Conservation (phyloP, 2,797 vertebrate species). For the Mycteria americana region DNA sequence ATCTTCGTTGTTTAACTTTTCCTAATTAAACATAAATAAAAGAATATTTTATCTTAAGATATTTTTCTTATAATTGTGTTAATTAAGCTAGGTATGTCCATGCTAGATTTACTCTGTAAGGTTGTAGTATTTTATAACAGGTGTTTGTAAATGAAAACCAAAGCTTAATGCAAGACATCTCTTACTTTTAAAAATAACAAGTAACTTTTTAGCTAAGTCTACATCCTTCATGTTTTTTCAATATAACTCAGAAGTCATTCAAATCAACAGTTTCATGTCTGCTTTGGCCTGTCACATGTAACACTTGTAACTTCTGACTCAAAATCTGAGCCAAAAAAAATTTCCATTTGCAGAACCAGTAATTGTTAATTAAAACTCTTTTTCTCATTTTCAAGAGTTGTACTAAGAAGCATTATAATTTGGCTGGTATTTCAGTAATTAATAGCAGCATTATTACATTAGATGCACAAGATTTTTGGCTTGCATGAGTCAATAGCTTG, state of each 20-base stretch:
- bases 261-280: background rate
- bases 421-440: constrained; percentile 29
- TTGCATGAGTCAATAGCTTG: background rate
- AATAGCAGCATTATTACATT: background rate
- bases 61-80: background rate
- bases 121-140: background rate
- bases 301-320: background rate
- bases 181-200: background rate
- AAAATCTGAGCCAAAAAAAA: background rate
- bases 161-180: background rate
- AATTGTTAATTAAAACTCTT: constrained; percentile 42
- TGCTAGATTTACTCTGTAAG: background rate
- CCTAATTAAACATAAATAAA: background rate
- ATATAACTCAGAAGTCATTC: background rate
- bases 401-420: background rate
- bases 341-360: background rate
- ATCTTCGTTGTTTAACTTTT: background rate
- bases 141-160: background rate
- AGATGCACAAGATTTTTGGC: background rate
- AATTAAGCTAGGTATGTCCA: background rate
- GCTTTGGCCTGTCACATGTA: background rate
- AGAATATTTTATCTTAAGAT: background rate
- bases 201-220: background rate
- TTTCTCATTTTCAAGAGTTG: background rate
- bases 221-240: background rate